Base-by-base conservation (phyloP, 1,140 invertebrate species). In the Heterodera schachtii region DNA sequence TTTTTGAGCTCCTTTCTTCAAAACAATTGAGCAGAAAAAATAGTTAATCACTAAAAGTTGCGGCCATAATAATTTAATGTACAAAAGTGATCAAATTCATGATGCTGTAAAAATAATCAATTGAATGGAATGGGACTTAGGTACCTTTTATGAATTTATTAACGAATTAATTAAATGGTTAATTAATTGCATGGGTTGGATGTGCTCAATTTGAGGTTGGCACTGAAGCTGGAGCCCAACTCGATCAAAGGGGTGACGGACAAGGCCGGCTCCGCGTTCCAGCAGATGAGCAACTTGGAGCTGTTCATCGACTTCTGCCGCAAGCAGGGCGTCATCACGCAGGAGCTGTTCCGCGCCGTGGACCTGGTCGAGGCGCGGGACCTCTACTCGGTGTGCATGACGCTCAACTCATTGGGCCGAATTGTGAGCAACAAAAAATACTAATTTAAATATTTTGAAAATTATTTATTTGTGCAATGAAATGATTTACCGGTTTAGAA, bases 301-400 rank as follows among this genome's bases (percentile, higher is more conserved):
- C 83, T 67, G 75, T 98, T 98, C 91, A 91, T 98, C 78, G 94
- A 94, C 86, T 93, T 93, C 9, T 95, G 94, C 57, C 93, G 93
- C 88, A 92, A 92, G 19, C 92, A 97, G 81, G 96, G 96, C 44
- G 96, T 98, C 3, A 95, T 95, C 43, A 93, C 94, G 41, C 95
- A 96, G 91, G 95, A 97, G 91, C 95, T 95, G 64, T 98, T 98
- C 93, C 96, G 98, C 84, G 84, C 46, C 4, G 81, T 86, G 80
- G 85, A 52, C 83, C 80, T 78, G 77, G 86, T 81, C 3, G 96
- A 98, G 91, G 92, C 98, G 89, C 94, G 96, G 91, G 98, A 98
- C 90, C 92, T 98, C 47, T 95, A 96, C 90, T 95, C 95, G 49
- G 96, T 98, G 60, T 94, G 97, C 69, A 95, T 96, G 87, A 97